Evolutionary conservation across 1,140 invertebrate species (phyloP).

Genomic region (Drosophila gunungcola): DNA sequence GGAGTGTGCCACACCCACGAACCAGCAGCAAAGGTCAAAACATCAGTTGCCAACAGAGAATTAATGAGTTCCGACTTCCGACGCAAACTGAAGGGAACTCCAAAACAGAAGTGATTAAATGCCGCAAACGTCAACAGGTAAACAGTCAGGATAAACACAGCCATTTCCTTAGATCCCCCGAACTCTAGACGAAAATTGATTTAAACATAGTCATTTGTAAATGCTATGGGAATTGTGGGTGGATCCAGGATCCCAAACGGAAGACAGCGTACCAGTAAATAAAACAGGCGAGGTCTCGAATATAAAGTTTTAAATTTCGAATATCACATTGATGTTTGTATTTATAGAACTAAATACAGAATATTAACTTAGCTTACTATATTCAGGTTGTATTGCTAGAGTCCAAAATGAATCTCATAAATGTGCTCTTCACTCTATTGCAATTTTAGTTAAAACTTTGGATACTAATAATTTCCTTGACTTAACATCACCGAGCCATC

Average conservation of each 20-base stretch:
- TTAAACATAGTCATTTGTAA: conserved; percentile 71
- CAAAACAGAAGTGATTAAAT: conserved; percentile 69
- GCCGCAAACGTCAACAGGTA: conserved; percentile 74
- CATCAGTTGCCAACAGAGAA: conserved; percentile 55
- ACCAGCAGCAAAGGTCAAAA: conserved; percentile 51
- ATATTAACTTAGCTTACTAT: conserved; percentile 25
- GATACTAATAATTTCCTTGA: not conserved
- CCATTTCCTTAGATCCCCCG: conserved; percentile 52
- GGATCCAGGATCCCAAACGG: not conserved
- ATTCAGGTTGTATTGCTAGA: conserved; percentile 9
- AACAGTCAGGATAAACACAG: conserved; percentile 31
- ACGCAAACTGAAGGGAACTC: conserved; percentile 30
- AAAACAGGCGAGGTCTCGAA: not conserved
- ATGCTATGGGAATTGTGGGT: conserved; percentile 26
- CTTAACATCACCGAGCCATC: too few species aligned
- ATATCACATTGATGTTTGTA: conserved; percentile 72
- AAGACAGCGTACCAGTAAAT: not conserved
- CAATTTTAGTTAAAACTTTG: too few species aligned
- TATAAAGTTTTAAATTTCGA: conserved; percentile 33
- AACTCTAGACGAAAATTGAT: conserved; percentile 56
- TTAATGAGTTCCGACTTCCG: conserved; percentile 83
- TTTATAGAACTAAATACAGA: conserved; percentile 56
- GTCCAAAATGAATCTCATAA: conserved; percentile 8
- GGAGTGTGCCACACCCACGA: conserved; percentile 56
- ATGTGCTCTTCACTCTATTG: conserved; percentile 26